phyloP scores from a whole-genome alignment of 2,888 invertebrate species.

The Eugnorisma glareosa region DNA sequence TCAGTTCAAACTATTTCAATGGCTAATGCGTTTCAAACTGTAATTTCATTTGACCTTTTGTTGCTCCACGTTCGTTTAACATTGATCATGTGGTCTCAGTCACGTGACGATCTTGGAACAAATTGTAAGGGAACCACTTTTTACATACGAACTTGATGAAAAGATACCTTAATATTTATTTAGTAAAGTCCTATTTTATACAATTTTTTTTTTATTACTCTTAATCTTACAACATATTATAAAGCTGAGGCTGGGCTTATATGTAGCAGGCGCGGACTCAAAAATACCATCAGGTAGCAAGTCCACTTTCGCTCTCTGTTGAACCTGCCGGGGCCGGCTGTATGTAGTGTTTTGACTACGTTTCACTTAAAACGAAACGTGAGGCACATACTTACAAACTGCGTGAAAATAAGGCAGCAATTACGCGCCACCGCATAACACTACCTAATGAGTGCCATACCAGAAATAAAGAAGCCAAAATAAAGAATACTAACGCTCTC shows the following conservation, averaged over 20 bases:
- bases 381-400: conserved; percentile 52
- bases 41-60: conserved; percentile 24
- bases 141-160: not conserved
- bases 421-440: conserved; percentile 52
- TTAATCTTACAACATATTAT: conserved; percentile 5
- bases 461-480: conserved; percentile 54
- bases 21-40: conserved; percentile 40
- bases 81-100: not conserved
- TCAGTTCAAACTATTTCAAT: conserved; percentile 48
- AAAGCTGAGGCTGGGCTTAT: conserved; percentile 19
- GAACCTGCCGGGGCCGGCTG: conserved; percentile 72
- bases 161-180: not conserved
- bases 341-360: conserved; percentile 68
- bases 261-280: conserved; percentile 27
- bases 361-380: conserved; percentile 64
- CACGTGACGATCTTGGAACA: not conserved
- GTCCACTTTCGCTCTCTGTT: conserved; percentile 83
- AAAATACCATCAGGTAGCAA: conserved; percentile 68
- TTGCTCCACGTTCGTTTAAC: conserved; percentile 7
- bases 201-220: not conserved
- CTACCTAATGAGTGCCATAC: conserved; percentile 53
- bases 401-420: conserved; percentile 54
- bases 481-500: conserved; percentile 57
- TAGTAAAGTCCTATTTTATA: not conserved
- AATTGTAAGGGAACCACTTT: not conserved